Evolutionary conservation across 2,797 vertebrate species (phyloP), one percentile per base, ranked within the genome.

Genomic region (Spea hammondii): DNA sequence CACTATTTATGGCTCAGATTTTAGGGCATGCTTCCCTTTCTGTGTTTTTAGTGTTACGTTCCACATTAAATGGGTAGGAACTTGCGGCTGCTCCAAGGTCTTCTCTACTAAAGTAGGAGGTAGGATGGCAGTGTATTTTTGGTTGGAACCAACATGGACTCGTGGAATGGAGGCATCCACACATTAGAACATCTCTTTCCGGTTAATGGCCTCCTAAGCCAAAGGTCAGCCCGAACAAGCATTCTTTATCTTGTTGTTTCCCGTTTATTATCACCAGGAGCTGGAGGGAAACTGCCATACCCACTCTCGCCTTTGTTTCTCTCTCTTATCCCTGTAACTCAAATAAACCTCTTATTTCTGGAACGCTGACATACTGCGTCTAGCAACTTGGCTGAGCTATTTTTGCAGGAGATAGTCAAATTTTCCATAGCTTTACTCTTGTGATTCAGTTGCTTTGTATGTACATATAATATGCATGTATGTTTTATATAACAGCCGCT

Each of bases 201-300:
- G 13, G n/a, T 7, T n/a, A 44, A 49, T 13, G 13, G 17, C 65
- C 62, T 66, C 50, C 6, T 49, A 10, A 50, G 5, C 4, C 5
- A 44, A 76, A 67, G 44, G 74, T 76, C 74, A 32, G 9, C 45
- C 55, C 62, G 17, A 17, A 13, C 65, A 59, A 44, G 66, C 54
- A 65, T 48, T 66, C 6, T 5, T 4, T 76, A 76, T 76, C 65
- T 76, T 76, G 74, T 69, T 68, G 10, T 69, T 76, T 76, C 74
- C 74, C 69, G 54, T 10, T 50, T 62, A 46, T 68, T 76, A 65
- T 76, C 55, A 55, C n/a, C 45, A 47, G 64, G 48, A 17, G 47
- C 8, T n/a, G 14, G 44, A 60, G 57, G 74, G 74, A 76, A 74
- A 69, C 17, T 44, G 32, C 12, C 12, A 1, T 51, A 68, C 53